Evolutionary conservation across 2,113 vertebrate species (phyloP).

Genomic region (Sylvilagus bachmani): DNA sequence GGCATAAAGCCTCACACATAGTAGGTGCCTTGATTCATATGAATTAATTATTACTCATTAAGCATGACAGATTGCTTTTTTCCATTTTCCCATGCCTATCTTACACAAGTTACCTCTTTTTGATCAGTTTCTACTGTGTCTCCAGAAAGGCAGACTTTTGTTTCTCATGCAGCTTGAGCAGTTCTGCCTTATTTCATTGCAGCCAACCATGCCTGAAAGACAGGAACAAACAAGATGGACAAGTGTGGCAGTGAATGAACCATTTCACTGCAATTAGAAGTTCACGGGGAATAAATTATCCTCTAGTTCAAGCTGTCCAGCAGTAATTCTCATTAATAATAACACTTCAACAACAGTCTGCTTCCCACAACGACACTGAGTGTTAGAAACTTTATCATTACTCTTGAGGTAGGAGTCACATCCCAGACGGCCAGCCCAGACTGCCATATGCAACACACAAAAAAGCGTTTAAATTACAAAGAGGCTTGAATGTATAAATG

Average conservation of each 20-base stretch:
- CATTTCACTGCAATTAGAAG: slow-evolving; percentile 90
- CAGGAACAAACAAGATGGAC: slow-evolving; percentile 89
- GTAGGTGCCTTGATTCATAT: background rate
- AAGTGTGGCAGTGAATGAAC: slow-evolving; percentile 88
- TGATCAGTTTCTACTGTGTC: background rate
- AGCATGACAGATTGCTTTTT: background rate
- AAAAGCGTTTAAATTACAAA: slow-evolving; percentile 43
- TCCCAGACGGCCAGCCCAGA: slow-evolving; percentile 71
- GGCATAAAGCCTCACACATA: background rate
- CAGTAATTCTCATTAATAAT: slow-evolving; percentile 89
- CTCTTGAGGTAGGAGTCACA: slow-evolving; percentile 78
- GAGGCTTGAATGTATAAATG: background rate
- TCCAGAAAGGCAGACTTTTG: slow-evolving; percentile 83
- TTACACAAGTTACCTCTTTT: background rate
- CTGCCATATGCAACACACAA: slow-evolving; percentile 64
- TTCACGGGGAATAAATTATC: slow-evolving; percentile 93
- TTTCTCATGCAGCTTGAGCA: slow-evolving; percentile 80
- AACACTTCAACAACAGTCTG: slow-evolving; percentile 89
- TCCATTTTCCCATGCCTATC: background rate
- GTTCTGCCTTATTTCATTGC: slow-evolving; percentile 86
- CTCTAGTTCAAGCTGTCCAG: slow-evolving; percentile 91
- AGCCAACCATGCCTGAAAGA: slow-evolving; percentile 87
- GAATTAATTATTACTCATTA: background rate
- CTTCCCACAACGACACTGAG: slow-evolving; percentile 82
- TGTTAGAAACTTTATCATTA: slow-evolving; percentile 81